These are phyloP conservation scores for Pyrgus malvae DNA, from an alignment of 2,888 invertebrate species.

Conservation along the genomic window DNA sequence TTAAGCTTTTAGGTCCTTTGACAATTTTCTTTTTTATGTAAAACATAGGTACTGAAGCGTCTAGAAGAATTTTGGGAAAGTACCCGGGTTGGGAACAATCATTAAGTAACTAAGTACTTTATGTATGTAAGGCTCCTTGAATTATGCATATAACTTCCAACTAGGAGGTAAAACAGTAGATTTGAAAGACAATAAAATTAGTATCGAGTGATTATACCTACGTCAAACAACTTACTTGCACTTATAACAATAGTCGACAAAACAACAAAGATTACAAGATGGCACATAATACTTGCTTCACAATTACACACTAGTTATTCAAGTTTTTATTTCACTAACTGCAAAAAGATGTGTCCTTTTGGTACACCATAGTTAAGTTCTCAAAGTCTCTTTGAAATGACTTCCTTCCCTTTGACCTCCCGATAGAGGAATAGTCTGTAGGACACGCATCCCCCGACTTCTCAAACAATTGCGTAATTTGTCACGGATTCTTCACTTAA, in stretches of 20 bases:
- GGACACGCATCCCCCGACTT: slow-evolving; percentile 19
- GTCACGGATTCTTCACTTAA: slow-evolving; percentile 27
- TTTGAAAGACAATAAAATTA: background rate
- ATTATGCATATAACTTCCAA: background rate
- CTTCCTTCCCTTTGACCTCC: no score
- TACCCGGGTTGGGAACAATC: no score
- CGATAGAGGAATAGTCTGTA: slow-evolving; percentile 6
- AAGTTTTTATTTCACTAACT: background rate
- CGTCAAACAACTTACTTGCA: slow-evolving; percentile 11
- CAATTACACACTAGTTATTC: background rate
- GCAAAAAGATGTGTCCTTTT: background rate
- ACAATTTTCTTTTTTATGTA: no score
- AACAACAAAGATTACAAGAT: slow-evolving; percentile 1
- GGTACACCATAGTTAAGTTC: background rate
- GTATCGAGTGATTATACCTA: background rate
- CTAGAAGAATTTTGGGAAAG: no score
- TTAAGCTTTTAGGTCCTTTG: no score
- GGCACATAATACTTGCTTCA: slow-evolving; percentile 8
- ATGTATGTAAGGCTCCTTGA: no score
- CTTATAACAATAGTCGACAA: slow-evolving; percentile 5
- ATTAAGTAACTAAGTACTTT: no score
- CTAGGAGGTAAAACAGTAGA: background rate
- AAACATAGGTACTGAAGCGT: no score
- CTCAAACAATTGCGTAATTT: slow-evolving; percentile 21
- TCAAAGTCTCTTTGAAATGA: no score